Base-by-base conservation (phyloP, 2,888 invertebrate genomes). In the Bibio marci region DNA sequence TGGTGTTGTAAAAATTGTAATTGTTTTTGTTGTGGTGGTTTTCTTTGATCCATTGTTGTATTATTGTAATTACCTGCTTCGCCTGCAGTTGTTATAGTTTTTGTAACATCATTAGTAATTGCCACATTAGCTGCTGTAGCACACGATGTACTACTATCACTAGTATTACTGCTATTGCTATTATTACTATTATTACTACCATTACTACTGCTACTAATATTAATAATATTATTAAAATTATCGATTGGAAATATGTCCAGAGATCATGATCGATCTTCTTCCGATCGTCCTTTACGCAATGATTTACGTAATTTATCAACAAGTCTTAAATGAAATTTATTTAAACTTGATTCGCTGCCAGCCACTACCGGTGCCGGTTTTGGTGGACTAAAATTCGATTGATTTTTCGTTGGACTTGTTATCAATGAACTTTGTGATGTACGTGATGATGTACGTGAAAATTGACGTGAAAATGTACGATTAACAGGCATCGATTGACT, bases 301-400 rank as follows among this genome's bases (percentile, higher is more conserved):
- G 78, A 75, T 45, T 72, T 68, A 55, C 77, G 76, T 49, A 80
- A 57, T 55, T 78, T 77, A 56, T 80, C 79, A 44, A 80, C 72
- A 46, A 80, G 61, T 30, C 77, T 68, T 50, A 69, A 70, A 62
- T 80, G 80, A 53, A 80, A 80, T 59, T 79, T 79, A 54, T 75
- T 76, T 45, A 80, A 58, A 45, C 76, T 77, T 42, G 63, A 67
- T 36, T 70, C 65, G 40, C 71, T 70, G 25, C 70, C 70, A 48
- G 66, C 67, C 4, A 22, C 8, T 6, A 22, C 8, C 22, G 22
- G 22, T 38, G 71, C 65, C 27, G 74, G 69, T 44, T 58, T 54
- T 3, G 59, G 59, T 27, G 60, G 60, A 43, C 76, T 73, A 32
- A 69, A 67, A 27, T 65, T 64, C 35, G 67, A 65, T 39, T 65